Evolutionary conservation across 2,888 invertebrate genomes (phyloP).

Genomic region (Mythimna albipuncta): DNA sequence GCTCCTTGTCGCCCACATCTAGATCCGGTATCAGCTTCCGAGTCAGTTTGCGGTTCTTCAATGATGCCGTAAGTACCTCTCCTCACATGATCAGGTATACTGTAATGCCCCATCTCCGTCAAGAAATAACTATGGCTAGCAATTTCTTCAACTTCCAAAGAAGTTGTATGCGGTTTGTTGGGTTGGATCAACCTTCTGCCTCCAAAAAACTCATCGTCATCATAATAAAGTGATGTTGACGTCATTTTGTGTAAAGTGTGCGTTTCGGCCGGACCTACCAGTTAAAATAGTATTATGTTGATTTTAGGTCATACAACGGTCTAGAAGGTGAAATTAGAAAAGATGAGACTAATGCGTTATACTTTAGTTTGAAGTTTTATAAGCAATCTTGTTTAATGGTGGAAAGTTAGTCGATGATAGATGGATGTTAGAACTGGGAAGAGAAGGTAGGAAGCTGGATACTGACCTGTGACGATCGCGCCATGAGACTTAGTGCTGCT

Average conservation of each 20-base stretch:
- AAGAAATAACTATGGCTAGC: constrained; percentile 91
- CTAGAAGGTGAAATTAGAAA: constrained; percentile 65
- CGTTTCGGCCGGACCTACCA: constrained; percentile 92
- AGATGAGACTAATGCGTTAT: constrained; percentile 73
- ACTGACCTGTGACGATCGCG: constrained; percentile 92
- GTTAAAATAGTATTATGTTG: constrained; percentile 87
- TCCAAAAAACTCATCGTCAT: constrained; percentile 85
- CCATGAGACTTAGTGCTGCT: constrained; percentile 92
- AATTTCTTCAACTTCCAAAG: constrained; percentile 91
- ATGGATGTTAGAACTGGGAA: constrained; percentile 73
- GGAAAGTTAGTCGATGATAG: constrained; percentile 55
- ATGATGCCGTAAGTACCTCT: constrained; percentile 87
- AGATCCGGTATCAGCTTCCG: constrained; percentile 85
- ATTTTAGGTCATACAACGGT: constrained; percentile 72
- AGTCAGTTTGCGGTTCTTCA: constrained; percentile 89
- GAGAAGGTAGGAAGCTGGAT: constrained; percentile 82
- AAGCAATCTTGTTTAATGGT: constrained; percentile 48
- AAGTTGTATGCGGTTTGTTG: constrained; percentile 88
- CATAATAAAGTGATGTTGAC: constrained; percentile 90
- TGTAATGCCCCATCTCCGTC: constrained; percentile 88
- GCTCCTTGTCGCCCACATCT: constrained; percentile 76
- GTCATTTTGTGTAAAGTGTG: constrained; percentile 92
- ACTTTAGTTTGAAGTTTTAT: constrained; percentile 63
- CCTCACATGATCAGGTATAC: constrained; percentile 84
- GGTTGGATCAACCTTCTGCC: constrained; percentile 84